A percentile compares a stretch with the other conserved stretches of the same genome.
phyloP scores from a whole-genome alignment of 2,888 invertebrate species.

The Poecilus cupreus region DNA sequence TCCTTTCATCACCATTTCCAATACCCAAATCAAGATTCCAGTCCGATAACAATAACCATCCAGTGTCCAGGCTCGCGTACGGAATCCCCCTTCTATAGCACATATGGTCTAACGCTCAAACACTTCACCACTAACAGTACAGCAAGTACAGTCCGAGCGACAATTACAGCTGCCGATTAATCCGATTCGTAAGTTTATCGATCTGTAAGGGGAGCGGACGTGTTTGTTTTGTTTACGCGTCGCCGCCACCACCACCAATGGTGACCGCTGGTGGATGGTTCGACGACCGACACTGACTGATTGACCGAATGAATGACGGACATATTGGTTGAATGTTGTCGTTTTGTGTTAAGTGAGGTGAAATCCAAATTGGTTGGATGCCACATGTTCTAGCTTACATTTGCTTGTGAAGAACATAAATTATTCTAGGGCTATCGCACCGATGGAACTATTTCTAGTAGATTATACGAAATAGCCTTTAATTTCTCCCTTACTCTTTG shows the following conservation, averaged over 20 bases:
- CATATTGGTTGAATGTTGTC: constrained; percentile 31
- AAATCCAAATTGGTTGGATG: background rate
- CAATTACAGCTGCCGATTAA: constrained; percentile 55
- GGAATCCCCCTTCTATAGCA: background rate
- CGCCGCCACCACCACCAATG: background rate
- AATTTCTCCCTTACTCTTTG: no score
- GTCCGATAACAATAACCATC: background rate
- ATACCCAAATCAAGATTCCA: background rate
- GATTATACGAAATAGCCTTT: no score
- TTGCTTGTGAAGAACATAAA: background rate
- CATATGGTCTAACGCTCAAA: constrained; percentile 36
- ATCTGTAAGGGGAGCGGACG: constrained; percentile 5
- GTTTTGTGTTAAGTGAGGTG: background rate
- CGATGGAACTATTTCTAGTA: no score
- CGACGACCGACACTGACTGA: constrained; percentile 54
- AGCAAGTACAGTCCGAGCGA: constrained; percentile 27
- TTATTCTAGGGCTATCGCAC: no score
- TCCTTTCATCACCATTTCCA: background rate
- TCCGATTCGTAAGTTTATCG: constrained; percentile 53
- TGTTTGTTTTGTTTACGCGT: constrained; percentile 38
- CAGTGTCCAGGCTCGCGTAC: background rate
- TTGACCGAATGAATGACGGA: constrained; percentile 55
- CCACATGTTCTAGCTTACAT: background rate
- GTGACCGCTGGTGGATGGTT: background rate
- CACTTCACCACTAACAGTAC: constrained; percentile 2